Conservation (phyloP, 2,797 vertebrate species). For the Australoheros facetus region DNA sequence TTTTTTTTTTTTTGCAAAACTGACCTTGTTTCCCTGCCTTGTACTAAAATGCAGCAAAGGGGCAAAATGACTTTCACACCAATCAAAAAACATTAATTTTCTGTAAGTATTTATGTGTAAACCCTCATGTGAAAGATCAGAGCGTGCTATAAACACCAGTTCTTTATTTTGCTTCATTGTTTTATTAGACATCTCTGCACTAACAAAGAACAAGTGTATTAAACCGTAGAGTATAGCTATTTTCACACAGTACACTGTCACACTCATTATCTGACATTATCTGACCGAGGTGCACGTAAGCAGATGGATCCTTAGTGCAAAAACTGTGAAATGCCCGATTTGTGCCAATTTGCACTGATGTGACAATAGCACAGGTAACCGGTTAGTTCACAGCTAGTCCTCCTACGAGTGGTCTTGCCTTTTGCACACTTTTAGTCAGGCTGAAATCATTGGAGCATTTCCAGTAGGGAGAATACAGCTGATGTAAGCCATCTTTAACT, state of each 20-base stretch:
- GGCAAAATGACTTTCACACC: not conserved
- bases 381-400: not conserved
- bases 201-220: constrained; percentile 9
- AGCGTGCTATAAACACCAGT: not conserved
- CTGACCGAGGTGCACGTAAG: not conserved
- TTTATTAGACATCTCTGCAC: constrained; percentile 1
- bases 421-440: not conserved
- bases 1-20: not conserved
- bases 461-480: not conserved
- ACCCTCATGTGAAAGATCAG: not conserved
- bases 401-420: not conserved
- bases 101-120: not conserved
- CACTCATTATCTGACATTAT: not conserved
- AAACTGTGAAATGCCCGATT: not conserved
- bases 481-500: not conserved
- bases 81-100: not conserved
- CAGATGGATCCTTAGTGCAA: not conserved
- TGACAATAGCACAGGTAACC: not conserved
- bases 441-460: not conserved
- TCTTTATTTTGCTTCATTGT: not conserved
- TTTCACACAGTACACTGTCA: not conserved
- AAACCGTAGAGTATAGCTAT: not conserved
- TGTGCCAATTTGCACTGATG: not conserved
- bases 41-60: not conserved
- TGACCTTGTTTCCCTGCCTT: not conserved